Base-by-base conservation (phyloP, 2,888 invertebrate genomes). In the Cantharis nigra region DNA sequence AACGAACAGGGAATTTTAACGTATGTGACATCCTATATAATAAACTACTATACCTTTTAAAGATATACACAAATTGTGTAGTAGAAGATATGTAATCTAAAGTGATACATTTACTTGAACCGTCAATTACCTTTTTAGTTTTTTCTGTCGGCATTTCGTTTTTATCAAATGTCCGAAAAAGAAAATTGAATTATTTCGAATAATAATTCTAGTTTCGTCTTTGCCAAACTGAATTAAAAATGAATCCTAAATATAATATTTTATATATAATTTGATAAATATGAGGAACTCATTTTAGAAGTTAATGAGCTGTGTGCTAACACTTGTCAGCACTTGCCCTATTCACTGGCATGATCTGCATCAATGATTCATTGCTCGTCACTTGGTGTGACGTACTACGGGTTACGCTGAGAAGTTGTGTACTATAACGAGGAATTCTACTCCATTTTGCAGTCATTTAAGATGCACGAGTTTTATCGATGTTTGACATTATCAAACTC, bases 371-470 rank as follows among this genome's bases (percentile, higher is more conserved):
- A 78, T 63, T 26, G 18, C 23, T 71, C 74, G 74, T 62, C 78
- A 70, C 74, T 75, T 72, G 63, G 63, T 73, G 73, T 75, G 78
- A 78, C 78, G 69, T 78, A 73, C 62, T 78, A 78, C 76, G 71
- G 62, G 70, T 73, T 77, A 73, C 76, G 76, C 20, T 49, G 72
- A 77, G 76, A 73, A 69, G 73, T 70, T 76, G 28, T 62, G 30
- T 76, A 76, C 69, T 64, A 76, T 71, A 71, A 26, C 73, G 70
- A 67, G 73, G 74, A 69, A 64, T 63, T 71, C 63, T 71, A 64
- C 69, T 74, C 71, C 74, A 77, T 75, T 75, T 75, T 78, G 33
- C 72, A 70, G 62, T 73, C 70, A 78, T 78, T 78, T 78, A 75
- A 78, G 63, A 78, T 77, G 74, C 71, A 77, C 73, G 73, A 70